Evolutionary conservation across 2,113 vertebrate genomes (phyloP), one percentile per base, ranked within the genome.

Genomic region (Neodon shergylaensis): DNA sequence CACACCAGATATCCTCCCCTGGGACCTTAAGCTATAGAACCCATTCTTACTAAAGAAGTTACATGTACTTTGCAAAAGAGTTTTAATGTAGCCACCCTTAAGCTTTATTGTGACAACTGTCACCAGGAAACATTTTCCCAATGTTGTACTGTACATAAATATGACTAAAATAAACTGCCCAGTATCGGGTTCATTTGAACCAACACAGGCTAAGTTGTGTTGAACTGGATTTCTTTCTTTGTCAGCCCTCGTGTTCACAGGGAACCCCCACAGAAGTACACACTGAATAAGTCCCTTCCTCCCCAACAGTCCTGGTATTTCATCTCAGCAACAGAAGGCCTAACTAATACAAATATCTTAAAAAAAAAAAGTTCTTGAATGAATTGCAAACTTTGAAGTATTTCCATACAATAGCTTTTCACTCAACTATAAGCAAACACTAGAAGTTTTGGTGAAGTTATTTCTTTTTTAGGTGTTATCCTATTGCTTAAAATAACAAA

Each of bases 401-500:
- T 26, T 73, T 74, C 39, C 26, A 78, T 16, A 65, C n/a, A 9
- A 65, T 28, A 21, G 28, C n/a, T 83, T 95, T 92, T 83, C 83
- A 31, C 39, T 44, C 26, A 54, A n/a, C 28, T 79, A 8, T 82
- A 22, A 88, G 39, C 58, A 92, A 68, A 90, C 81, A 73, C 42
- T 85, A 49, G 19, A 65, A 49, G 16, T 82, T 94, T 91, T 92
- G 68, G 73, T 39, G 77, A 93, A 92, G 47, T 92, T 28, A 47
- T 88, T 85, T 66, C 52, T 82, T 42, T 79, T 93, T 42, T 93
- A 81, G 49, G 22, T 91, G 28, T 76, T 95, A 83, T 79, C 14
- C 61, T 88, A n/a, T 14, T 73, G 13, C 79, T 93, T 92, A 83
- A 90, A 94, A 78, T 96, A 72, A 94, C 31, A 91, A 79, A 84